Conservation (phyloP, 2,113 vertebrate genomes). For the Agelaius phoeniceus region DNA sequence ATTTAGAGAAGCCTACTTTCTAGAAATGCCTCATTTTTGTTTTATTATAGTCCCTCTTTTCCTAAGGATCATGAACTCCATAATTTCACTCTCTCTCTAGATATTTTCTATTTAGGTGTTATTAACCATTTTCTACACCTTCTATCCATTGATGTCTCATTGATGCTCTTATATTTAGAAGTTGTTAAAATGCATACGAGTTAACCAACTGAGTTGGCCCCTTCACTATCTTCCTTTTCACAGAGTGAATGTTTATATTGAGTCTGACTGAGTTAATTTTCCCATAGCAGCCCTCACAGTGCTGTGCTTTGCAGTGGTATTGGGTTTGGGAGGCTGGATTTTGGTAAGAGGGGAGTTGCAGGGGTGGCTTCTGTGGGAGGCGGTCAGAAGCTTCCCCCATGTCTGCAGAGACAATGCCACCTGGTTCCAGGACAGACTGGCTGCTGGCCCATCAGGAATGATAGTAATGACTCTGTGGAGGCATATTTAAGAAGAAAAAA, state of each 20-base stretch:
- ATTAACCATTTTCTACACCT: background rate
- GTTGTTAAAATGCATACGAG: accelerated
- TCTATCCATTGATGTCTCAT: background rate
- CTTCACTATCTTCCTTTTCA: background rate
- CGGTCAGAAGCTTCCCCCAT: background rate
- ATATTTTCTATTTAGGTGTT: background rate
- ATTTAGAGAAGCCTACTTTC: background rate
- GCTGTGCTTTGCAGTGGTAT: background rate
- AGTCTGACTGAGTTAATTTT: background rate
- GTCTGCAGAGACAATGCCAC: background rate
- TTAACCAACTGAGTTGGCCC: accelerated
- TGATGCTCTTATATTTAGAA: background rate
- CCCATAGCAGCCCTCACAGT: background rate
- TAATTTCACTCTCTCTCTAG: background rate
- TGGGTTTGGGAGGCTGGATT: background rate
- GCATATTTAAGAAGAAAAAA: background rate
- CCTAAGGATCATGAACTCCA: background rate
- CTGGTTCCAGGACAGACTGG: background rate
- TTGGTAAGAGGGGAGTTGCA: background rate
- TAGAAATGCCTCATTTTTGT: background rate
- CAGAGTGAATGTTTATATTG: background rate
- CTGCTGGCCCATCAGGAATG: background rate
- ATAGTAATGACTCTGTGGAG: no score
- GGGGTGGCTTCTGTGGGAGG: background rate
- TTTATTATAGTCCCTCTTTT: background rate